A percentile compares a stretch with the other conserved stretches of the same genome.
Conservation (phyloP, 2,797 vertebrate genomes). For the Tauraco hartlaubi region DNA sequence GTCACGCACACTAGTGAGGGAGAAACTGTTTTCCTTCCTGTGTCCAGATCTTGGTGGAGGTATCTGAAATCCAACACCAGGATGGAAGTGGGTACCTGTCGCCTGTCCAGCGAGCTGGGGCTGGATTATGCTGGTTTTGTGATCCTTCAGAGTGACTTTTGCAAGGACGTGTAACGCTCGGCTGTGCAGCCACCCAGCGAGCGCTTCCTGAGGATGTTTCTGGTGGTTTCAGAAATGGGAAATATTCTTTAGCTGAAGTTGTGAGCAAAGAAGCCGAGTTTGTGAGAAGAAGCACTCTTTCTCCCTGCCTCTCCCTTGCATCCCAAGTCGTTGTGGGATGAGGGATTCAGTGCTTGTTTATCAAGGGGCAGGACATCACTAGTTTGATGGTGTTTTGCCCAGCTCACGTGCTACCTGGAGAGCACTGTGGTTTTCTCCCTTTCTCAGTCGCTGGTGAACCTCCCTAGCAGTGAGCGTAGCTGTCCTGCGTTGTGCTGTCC, state of each 20-base stretch:
- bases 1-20: background rate
- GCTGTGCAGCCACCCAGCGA: background rate
- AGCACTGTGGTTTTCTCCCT: background rate
- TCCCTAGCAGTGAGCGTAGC: background rate
- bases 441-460: background rate
- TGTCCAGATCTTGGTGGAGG: background rate
- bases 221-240: background rate
- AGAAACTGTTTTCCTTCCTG: background rate
- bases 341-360: background rate
- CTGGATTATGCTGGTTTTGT: fast-evolving
- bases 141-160: background rate
- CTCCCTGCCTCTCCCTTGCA: background rate
- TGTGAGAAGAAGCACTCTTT: background rate
- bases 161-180: fast-evolving
- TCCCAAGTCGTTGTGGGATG: background rate
- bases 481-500: background rate
- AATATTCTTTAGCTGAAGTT: background rate
- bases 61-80: fast-evolving
- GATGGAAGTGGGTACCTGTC: background rate
- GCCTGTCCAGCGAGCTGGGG: background rate
- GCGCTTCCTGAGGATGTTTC: background rate
- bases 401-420: background rate
- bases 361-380: background rate
- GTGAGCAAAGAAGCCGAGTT: background rate
- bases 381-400: fast-evolving